Base-by-base conservation (phyloP, 2,113 vertebrate genomes). In the Atractosteus spatula region DNA sequence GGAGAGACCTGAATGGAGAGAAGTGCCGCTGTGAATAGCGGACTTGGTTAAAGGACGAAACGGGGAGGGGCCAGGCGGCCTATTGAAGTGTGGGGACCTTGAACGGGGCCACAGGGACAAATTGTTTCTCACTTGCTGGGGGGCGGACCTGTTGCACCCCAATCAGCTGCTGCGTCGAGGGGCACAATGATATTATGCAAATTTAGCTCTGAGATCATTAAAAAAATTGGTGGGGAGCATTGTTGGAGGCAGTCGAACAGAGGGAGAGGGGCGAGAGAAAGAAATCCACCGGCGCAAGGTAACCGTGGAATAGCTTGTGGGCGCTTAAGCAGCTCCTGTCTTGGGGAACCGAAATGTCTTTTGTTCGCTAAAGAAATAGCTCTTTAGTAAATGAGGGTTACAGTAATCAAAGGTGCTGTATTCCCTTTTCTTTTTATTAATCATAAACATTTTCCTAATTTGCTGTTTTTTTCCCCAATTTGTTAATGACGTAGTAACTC, bases 31-130 rank as follows among this genome's bases (percentile, higher is more conserved):
- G 59, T 90, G 81, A 88, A 88, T 85, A 84, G 85, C 1, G 0
- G 74, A 76, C 79, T 89, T 75, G 79, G 77, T 87, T 81, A 82
- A 81, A 82, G 79, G 83, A 81, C 79, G 74, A 80, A 85, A 68
- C 78, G 71, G 78, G 72, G 71, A 45, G 59, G 77, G 77, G 76
- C 68, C 70, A 73, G 76, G 82, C 78, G 76, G 78, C 81, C 80
- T 79, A 80, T 87, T 85, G 79, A 2, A 2, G 65, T 71, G 41
- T 74, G 78, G 76, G 74, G 62, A 79, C 78, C 78, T 86, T 0
- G 6, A 73, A 73, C 78, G 79, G 81, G 80, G 77, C 74, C 78
- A 69, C 63, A 70, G 71, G 77, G 64, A 79, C 59, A 59, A 62
- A 80, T 76, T 71, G 67, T 74, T 65, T 71, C 29, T 7, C 54